These are phyloP conservation scores for Ellobius talpinus DNA, from an alignment of 2,113 vertebrate species.

Conservation along the genomic window DNA sequence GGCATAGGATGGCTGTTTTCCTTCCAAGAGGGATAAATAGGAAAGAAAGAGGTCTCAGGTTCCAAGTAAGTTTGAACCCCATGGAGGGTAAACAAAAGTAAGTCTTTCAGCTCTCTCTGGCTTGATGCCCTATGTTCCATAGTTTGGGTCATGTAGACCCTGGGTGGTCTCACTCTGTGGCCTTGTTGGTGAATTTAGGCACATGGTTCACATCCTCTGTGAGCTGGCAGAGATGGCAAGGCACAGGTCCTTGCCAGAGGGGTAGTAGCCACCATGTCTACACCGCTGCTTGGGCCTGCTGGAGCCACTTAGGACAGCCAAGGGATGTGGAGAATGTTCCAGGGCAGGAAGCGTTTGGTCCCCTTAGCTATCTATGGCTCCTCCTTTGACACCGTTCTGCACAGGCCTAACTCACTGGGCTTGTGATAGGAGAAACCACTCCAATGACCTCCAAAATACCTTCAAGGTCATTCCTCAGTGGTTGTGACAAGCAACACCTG, in stretches of 20 bases:
- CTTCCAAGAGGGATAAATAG: neutral
- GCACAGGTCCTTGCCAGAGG: neutral
- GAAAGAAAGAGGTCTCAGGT: neutral
- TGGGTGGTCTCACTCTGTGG: neutral
- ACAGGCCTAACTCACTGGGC: neutral
- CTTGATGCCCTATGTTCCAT: neutral
- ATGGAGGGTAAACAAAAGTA: neutral
- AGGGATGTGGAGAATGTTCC: neutral
- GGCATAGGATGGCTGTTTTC: neutral
- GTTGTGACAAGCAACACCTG: neutral
- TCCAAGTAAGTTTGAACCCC: neutral
- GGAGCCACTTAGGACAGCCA: neutral
- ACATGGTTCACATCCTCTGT: neutral
- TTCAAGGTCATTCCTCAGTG: neutral
- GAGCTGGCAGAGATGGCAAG: neutral
- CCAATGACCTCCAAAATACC: neutral
- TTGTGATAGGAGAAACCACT: neutral
- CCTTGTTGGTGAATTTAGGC: neutral
- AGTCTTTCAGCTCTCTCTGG: neutral
- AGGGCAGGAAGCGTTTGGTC: neutral
- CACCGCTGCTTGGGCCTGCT: neutral
- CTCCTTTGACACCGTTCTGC: neutral
- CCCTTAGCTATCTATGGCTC: neutral
- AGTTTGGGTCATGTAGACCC: neutral
- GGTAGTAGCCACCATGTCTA: neutral